These are phyloP conservation scores for Eriosoma lanigerum DNA, from an alignment of 1,140 invertebrate species.

Conservation along the genomic window DNA sequence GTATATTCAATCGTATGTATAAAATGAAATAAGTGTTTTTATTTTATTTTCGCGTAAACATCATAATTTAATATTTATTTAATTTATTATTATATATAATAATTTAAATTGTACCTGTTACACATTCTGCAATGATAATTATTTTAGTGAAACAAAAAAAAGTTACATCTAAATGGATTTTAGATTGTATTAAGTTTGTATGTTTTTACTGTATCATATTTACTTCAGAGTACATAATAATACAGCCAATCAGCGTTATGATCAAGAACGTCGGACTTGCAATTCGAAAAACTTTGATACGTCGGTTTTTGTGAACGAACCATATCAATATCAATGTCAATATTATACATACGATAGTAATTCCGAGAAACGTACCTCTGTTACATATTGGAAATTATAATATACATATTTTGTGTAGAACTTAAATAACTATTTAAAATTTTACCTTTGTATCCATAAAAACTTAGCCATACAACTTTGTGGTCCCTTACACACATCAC, in stretches of 20 bases:
- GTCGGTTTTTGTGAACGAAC: conserved; percentile 77
- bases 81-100: no score
- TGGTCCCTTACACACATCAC: not conserved
- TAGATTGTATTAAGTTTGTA: no score
- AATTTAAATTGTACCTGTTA: no score
- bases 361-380: conserved; percentile 36
- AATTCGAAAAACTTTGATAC: conserved; percentile 84
- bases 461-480: conserved; percentile 33
- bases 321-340: conserved; percentile 63
- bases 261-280: conserved; percentile 87
- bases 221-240: conserved; percentile 89
- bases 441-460: conserved; percentile 28
- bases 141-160: no score
- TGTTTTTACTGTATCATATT: conserved; percentile 53
- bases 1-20: no score
- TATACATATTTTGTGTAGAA: not conserved
- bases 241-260: conserved; percentile 82
- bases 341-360: conserved; percentile 29
- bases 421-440: not conserved
- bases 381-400: not conserved
- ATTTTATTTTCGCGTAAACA: no score
- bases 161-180: no score
- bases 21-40: no score
- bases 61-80: no score
- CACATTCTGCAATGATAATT: no score